Evolutionary conservation across 1,140 invertebrate species (phyloP).

Genomic region (Schlechtendalia chinensis): DNA sequence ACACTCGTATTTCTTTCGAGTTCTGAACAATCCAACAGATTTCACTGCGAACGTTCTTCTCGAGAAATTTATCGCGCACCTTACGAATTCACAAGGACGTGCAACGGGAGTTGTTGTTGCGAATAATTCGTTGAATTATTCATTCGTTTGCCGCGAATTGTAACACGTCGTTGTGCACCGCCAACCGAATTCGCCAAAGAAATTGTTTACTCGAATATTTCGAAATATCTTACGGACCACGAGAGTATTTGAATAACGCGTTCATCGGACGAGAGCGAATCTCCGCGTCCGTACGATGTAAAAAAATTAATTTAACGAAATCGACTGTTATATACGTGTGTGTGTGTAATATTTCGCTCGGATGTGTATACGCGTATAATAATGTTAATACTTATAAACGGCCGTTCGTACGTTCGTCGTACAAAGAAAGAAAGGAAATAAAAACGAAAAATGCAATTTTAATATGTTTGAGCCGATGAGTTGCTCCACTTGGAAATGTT

Average conservation of each 20-base stretch:
- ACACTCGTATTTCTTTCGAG: too few relatives aligned
- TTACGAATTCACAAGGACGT: too few relatives aligned
- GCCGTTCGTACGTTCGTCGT: neutral
- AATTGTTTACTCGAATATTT: neutral
- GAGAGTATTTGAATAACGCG: neutral
- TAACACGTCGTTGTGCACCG: too few relatives aligned
- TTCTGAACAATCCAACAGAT: too few relatives aligned
- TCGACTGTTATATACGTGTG: neutral
- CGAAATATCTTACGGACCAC: neutral
- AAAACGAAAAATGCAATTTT: neutral
- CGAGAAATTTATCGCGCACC: too few relatives aligned
- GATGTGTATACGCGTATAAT: neutral
- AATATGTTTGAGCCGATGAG: slow-evolving; percentile 14
- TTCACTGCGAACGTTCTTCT: too few relatives aligned
- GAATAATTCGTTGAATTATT: too few relatives aligned
- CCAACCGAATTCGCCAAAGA: neutral
- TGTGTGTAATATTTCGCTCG: neutral
- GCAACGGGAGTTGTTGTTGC: too few relatives aligned
- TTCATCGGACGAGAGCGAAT: neutral
- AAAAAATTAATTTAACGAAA: slow-evolving; percentile 8
- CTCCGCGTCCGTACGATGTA: too few relatives aligned
- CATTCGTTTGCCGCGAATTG: too few relatives aligned
- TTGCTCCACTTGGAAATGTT: slow-evolving; percentile 3
- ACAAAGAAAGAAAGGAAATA: too few relatives aligned
- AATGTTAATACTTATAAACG: neutral